Base-by-base conservation (phyloP, 2,888 invertebrate species). In the Leptinotarsa juncta region DNA sequence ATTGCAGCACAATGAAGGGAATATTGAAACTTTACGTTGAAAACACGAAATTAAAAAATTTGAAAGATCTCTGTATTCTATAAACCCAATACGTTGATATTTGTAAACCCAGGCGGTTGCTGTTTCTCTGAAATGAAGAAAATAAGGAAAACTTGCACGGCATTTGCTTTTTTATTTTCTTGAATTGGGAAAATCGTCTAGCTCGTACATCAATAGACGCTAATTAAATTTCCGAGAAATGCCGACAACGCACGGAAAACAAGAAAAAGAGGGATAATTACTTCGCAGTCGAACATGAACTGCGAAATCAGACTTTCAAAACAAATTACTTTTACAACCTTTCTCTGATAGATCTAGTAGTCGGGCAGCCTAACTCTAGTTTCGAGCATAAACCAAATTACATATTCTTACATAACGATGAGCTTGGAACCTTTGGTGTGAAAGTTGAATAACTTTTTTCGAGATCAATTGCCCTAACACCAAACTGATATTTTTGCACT, bases 301-400 rank as follows among this genome's bases (percentile, higher is more conserved):
- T 55, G 57, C 49, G 20, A 72, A 67, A 67, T 67, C 60, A 16
- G 48, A 48, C 68, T 68, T 73, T 70, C 57, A 50, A 70, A 69
- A 73, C 70, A 73, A 73, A 69, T 73, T 70, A 66, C 73, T 49
- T 70, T 66, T 66, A 14, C 69, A 74, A 70, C 53, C 67, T 74
- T 65, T 49, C 48, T 26, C 57, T 48, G 49, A 65, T 20, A 50
- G 23, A 50, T 42, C 16, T 42, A 32, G 14, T 23, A 57, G 57
- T 57, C 23, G 23, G 23, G 57, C 57, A 15, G 57, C 20, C 4
- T 15, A 26, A 57, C 23, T 57, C 57, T 26, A 4, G 12, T 53
- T 57, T 10, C 57, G 57, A 18, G 12, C 20, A 57, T 4, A 15
- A 15, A 15, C 23, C 20, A 23, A 20, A 42, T 10, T 42, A 42